A percentile compares a stretch with the other conserved stretches of the same genome.
phyloP scores from a whole-genome alignment of 2,113 vertebrate species.

The Pseudolaguvia tuberculata region DNA sequence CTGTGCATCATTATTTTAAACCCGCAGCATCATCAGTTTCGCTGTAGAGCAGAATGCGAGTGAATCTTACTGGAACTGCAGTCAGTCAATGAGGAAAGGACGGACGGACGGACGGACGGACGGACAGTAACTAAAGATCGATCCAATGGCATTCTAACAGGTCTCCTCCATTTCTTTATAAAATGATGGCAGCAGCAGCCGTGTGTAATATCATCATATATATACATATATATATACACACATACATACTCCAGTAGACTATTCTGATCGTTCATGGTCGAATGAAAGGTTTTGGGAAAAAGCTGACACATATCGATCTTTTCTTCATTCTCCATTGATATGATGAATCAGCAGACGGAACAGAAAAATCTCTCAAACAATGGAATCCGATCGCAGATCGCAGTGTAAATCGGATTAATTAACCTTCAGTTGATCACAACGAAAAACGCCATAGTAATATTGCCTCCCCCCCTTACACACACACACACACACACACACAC shows the following conservation, averaged over 20 bases:
- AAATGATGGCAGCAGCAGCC: not conserved
- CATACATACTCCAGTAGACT: not conserved
- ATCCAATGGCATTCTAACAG: slow-evolving; percentile 41
- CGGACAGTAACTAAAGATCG: slow-evolving; percentile 5
- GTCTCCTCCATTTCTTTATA: slow-evolving; percentile 13
- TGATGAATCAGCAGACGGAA: slow-evolving; percentile 43
- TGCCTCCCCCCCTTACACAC: too few species aligned
- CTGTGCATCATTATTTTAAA: not conserved
- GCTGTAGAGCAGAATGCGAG: not conserved
- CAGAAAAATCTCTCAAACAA: slow-evolving; percentile 25
- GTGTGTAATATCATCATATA: not conserved
- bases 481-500: too few species aligned
- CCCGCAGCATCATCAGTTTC: not conserved
- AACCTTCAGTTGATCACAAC: slow-evolving; percentile 29
- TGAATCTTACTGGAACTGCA: not conserved
- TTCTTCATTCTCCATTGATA: not conserved
- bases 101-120: not conserved
- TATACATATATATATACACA: too few species aligned
- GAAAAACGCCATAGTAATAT: slow-evolving; percentile 4
- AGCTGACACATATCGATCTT: slow-evolving; percentile 10
- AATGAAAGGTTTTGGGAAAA: not conserved
- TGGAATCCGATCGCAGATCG: slow-evolving; percentile 6
- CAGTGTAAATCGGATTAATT: slow-evolving; percentile 19
- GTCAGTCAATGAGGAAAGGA: too few species aligned
- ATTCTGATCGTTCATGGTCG: not conserved